phyloP scores from a whole-genome alignment of 2,113 vertebrate species.

The Perca flavescens region DNA sequence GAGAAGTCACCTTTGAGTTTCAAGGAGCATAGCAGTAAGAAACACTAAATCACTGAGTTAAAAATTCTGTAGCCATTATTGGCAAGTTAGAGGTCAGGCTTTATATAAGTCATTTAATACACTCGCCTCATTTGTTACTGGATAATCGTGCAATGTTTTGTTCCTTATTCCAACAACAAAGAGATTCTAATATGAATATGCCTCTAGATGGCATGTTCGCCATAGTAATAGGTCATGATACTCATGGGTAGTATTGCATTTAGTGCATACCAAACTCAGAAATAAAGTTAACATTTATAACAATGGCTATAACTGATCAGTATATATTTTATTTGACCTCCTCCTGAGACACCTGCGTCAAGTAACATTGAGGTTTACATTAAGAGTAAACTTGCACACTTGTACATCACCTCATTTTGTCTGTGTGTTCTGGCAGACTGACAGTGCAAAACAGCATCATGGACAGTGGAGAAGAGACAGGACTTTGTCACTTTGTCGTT shows the following conservation, averaged over 20 bases:
- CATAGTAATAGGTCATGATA: background rate
- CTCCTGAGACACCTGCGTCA: background rate
- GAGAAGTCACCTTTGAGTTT: background rate
- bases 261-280: background rate
- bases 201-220: background rate
- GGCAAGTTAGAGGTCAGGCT: background rate
- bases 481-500: slow-evolving; percentile 88
- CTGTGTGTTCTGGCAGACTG: slow-evolving; percentile 22
- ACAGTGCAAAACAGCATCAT: slow-evolving; percentile 86
- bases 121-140: background rate
- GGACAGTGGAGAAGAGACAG: slow-evolving; percentile 88
- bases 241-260: background rate
- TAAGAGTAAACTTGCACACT: background rate
- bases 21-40: background rate
- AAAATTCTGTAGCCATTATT: background rate
- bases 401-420: slow-evolving; percentile 4
- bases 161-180: background rate
- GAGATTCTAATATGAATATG: background rate
- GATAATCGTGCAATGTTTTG: background rate
- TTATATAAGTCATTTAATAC: background rate
- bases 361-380: background rate
- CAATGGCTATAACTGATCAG: background rate
- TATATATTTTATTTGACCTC: background rate
- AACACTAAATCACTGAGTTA: background rate
- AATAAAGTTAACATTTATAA: background rate